Base-by-base conservation (phyloP, 35 echinoderm and acorn worm genomes). In the Lytechinus variegatus region DNA sequence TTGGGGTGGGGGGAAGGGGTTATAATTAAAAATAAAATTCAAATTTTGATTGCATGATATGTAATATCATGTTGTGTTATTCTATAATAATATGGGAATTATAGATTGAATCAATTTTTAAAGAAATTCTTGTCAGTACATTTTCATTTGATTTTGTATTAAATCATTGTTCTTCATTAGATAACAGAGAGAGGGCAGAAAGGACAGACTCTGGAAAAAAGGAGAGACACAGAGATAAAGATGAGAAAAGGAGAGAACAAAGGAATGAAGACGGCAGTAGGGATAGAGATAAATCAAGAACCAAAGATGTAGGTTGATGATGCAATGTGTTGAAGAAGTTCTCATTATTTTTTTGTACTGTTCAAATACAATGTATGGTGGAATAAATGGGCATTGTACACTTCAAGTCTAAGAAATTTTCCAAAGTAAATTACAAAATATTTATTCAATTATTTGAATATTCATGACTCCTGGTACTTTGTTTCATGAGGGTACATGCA, bases 301-400 rank as follows among this genome's bases (percentile, higher is more conserved):
- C 28, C 21, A 89, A 89, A 89, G 87, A 89, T 29, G 87, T 89
- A 89, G 52, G 87, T 89, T 89, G 28, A 89, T 71, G 24, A 21
- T 21, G 24, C 13, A 71, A 71, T 71, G 61, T 21, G 61, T 71
- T 71, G 5, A 44, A 44, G 33, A 44, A 44, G 33, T 44, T 0
- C 33, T 44, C 0, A 44, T 44, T 44, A 44, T 44, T 44, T 44
- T 44, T 44, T 44, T 44, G 33, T 44, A 44, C 33, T 44, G 33
- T 44, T 44, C 33, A 44, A 44, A 44, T 44, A 44, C 33, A 44
- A 44, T 44, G 33, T 44, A 44, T 44, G 33, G 33, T 44, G 33
- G 33, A 44, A 44, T 44, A 44, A 44, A 44, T 44, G 33, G 33
- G 33, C 33, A 44, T 44, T 44, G 2, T 44, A 44, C 33, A 44